Evolutionary conservation across 2,113 vertebrate genomes (phyloP), one percentile per base, ranked within the genome.

Genomic region (Anser cygnoides): DNA sequence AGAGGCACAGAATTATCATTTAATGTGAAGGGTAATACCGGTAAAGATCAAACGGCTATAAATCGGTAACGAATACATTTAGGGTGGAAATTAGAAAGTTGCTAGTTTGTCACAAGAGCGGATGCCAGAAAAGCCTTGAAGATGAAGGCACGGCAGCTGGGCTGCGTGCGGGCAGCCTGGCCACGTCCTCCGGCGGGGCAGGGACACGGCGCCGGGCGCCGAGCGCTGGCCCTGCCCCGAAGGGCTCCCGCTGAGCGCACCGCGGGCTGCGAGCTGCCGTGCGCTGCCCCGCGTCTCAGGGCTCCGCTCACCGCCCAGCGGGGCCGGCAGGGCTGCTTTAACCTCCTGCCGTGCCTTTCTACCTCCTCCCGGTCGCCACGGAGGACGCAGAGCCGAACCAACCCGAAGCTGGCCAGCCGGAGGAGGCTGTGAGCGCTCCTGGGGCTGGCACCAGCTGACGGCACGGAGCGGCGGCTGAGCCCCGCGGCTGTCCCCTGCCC

Each of bases 1-100:
- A 82, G 43, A 70, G 35, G 77, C 23, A 49, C 49, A 62, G 82
- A 92, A 84, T 85, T 65, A 85, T 49, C 61, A 15, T 28, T 92
- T 91, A 33, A 87, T 91, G 65, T 65, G 59, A 76, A 94, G 37
- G 57, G 43, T 50, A 84, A 78, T 66, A 71, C 71, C 20, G 9
- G 58, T 84, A 82, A 87, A 89, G 57, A 89, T 65, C 31, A 82
- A 89, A 74, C 72, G 46, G 50, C 66, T 82, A 26, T 67, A 50
- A 78, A 79, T 78, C 26, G 22, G n/a, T 31, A 72, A 62, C n/a
- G 75, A 88, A 72, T 65, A 85, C 39, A 52, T 62, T 82, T 46
- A 82, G 13, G 1, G 12, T 82, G 74, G 66, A 91, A 92, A 78
- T 82, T 2, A 37, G 68, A 71, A 58, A 84, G 61, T 59, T 95